Evolutionary conservation across 2,797 vertebrate genomes (phyloP).

Genomic region (Sebastes cheni): DNA sequence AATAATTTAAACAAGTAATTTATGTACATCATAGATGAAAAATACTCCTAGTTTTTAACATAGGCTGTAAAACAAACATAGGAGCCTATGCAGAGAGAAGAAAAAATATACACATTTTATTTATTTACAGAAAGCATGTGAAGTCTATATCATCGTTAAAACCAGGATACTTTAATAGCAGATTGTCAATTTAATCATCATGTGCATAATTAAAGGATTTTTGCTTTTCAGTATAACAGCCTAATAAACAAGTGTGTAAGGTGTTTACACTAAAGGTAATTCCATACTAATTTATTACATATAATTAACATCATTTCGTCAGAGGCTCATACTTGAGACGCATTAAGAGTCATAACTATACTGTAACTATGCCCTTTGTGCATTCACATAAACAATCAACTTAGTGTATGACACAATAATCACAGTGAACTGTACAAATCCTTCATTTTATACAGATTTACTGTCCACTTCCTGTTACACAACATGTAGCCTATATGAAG

Average conservation of each 20-base stretch:
- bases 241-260: not conserved
- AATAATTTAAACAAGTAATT: too few species aligned
- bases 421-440: not conserved
- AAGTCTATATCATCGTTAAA: too few species aligned
- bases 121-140: too few species aligned
- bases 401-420: too few species aligned
- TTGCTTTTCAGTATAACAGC: not conserved
- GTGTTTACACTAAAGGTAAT: not conserved
- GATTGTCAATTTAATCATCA: not conserved
- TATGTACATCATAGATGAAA: rapidly evolving
- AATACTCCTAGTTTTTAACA: too few species aligned
- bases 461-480: not conserved
- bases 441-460: not conserved
- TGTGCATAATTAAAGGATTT: not conserved
- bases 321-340: not conserved
- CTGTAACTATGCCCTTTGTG: not conserved
- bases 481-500: not conserved
- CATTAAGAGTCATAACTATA: not conserved
- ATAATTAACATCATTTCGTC: rapidly evolving
- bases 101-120: too few species aligned
- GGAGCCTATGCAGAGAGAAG: not conserved
- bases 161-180: too few species aligned
- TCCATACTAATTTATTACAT: not conserved
- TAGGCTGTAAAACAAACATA: too few species aligned
- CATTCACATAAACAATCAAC: not conserved